Percentiles rank a stretch among this genome's conserved stretches.
phyloP scores from a whole-genome alignment of 2,888 invertebrate species.

The Aspidapion aeneum region DNA sequence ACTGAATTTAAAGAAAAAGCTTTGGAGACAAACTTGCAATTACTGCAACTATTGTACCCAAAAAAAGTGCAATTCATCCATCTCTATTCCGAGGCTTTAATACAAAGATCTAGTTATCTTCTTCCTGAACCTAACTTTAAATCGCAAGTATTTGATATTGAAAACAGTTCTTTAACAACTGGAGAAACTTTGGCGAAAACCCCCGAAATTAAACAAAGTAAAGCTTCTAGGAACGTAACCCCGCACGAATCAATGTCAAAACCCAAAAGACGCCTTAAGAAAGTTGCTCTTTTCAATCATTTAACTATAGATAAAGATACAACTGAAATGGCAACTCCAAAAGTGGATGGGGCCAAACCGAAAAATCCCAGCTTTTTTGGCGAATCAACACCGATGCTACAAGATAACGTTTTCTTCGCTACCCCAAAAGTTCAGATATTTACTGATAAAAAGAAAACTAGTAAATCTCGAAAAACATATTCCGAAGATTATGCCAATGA shows the following conservation, averaged over 20 bases:
- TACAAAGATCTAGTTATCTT: conserved; percentile 29
- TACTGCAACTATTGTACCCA: conserved; percentile 25
- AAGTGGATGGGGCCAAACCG: conserved; percentile 12
- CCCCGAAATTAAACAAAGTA: conserved; percentile 22
- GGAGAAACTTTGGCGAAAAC: conserved; percentile 10
- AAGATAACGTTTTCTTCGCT: background rate
- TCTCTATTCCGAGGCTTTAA: conserved; percentile 32
- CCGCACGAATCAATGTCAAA: conserved; percentile 7
- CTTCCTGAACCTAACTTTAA: background rate
- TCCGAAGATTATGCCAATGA: background rate
- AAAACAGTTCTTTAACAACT: background rate
- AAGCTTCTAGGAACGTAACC: conserved; percentile 19
- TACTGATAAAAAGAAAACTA: conserved; percentile 3
- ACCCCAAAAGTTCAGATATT: conserved; percentile 20
- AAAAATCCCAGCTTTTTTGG: background rate
- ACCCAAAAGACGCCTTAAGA: conserved; percentile 16
- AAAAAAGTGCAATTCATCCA: conserved; percentile 27
- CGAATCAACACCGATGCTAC: background rate
- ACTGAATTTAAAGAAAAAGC: conserved; percentile 25
- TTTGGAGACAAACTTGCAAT: conserved; percentile 23
- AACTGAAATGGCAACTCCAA: conserved; percentile 12
- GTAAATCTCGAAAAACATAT: background rate
- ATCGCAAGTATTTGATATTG: background rate
- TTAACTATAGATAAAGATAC: conserved; percentile 9
- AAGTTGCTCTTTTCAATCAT: conserved; percentile 14